A percentile compares a stretch with the other conserved stretches of the same genome.
Evolutionary conservation across 2,797 vertebrate species (phyloP).

Genomic region (Danionella dracula): DNA sequence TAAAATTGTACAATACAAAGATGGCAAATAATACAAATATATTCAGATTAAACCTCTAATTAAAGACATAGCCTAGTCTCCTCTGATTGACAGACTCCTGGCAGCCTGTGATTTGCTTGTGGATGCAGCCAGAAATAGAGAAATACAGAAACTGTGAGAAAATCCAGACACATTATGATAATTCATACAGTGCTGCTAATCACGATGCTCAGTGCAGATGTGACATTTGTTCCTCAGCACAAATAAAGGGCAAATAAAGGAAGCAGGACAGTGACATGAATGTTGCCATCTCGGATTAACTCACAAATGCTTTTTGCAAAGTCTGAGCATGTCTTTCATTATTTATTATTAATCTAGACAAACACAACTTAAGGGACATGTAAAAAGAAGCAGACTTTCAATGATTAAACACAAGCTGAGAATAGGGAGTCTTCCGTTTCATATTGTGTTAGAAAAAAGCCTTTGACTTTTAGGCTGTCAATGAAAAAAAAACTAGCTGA

Average conservation of each 20-base stretch:
- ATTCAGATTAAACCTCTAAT: no score
- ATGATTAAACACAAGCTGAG: no score
- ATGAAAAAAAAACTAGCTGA: not conserved
- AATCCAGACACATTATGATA: conserved; percentile 20
- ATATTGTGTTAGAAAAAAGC: no score
- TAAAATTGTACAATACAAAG: no score
- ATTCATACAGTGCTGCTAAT: conserved; percentile 19
- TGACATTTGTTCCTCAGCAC: conserved; percentile 9
- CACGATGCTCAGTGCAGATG: not conserved
- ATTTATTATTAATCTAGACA: not conserved
- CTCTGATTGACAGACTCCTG: conserved; percentile 11
- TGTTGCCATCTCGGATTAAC: not conserved
- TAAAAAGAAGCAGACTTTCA: no score
- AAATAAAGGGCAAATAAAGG: conserved; percentile 19
- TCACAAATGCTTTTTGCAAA: not conserved
- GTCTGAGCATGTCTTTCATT: not conserved
- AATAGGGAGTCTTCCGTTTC: no score
- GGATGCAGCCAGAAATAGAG: not conserved
- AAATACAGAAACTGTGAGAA: not conserved
- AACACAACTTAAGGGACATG: no score
- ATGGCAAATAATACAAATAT: no score
- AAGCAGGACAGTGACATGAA: conserved; percentile 11
- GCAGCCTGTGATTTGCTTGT: conserved; percentile 22
- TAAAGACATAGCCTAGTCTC: not conserved
- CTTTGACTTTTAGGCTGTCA: no score